These are phyloP conservation scores for Spialia ferax DNA, from an alignment of 2,888 invertebrate species.

Conservation along the genomic window DNA sequence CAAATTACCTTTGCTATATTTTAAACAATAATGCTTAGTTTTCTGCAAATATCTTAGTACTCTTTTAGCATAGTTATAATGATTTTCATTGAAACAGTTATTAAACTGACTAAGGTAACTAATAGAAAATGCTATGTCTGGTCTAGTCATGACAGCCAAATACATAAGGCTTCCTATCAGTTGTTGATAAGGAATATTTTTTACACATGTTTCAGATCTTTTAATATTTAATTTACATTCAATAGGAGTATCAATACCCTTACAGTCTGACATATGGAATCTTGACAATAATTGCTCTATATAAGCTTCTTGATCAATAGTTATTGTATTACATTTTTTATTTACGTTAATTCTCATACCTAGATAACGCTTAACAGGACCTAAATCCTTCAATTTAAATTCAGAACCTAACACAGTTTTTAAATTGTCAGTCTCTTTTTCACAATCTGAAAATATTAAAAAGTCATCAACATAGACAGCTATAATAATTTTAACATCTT, in stretches of 20 bases:
- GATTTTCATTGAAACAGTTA: conserved; percentile 41
- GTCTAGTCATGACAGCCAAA: conserved; percentile 43
- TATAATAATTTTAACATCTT: conserved; percentile 8
- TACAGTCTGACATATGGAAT: conserved; percentile 7
- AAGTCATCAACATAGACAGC: conserved; percentile 18
- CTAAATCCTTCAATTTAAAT: conserved; percentile 13
- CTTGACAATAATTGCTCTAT: conserved; percentile 8
- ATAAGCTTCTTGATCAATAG: neutral
- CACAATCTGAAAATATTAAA: conserved; percentile 17
- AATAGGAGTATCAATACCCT: conserved; percentile 9
- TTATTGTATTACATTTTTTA: neutral
- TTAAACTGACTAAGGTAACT: conserved; percentile 44
- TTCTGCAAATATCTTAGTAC: conserved; percentile 43
- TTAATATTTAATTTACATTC: conserved; percentile 18
- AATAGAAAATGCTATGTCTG: conserved; percentile 43
- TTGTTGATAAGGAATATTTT: conserved; percentile 22
- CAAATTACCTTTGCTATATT: conserved; percentile 29
- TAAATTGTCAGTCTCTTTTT: conserved; percentile 13
- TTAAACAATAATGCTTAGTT: conserved; percentile 41
- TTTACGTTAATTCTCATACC: conserved; percentile 10
- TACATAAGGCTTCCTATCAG: conserved; percentile 45
- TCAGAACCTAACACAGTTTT: neutral
- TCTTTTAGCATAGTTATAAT: conserved; percentile 45
- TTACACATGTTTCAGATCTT: conserved; percentile 15
- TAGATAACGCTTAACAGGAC: neutral